phyloP scores from a whole-genome alignment of 2,113 vertebrate species.

The Rhipidura dahli region DNA sequence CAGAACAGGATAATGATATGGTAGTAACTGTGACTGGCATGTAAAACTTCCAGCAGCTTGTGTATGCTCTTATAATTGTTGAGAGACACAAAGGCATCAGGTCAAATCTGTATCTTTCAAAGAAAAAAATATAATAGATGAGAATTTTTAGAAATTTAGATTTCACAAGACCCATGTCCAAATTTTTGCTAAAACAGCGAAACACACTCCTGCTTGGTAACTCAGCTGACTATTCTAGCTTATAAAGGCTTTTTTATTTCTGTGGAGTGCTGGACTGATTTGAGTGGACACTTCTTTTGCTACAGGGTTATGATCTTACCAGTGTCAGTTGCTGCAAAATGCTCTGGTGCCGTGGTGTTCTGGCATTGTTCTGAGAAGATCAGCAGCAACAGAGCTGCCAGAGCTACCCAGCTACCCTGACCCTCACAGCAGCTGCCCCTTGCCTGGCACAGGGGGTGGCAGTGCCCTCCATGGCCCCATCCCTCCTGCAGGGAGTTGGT shows the following conservation, averaged over 20 bases:
- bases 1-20: background rate
- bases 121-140: background rate
- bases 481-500: background rate
- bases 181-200: background rate
- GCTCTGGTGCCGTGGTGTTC: background rate
- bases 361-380: background rate
- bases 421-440: background rate
- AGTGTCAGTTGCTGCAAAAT: too few species aligned
- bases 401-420: background rate
- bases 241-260: background rate
- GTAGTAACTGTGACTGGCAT: background rate
- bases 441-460: background rate
- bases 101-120: background rate
- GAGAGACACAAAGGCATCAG: background rate
- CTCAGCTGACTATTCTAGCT: background rate
- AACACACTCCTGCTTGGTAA: background rate
- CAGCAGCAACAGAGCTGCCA: background rate
- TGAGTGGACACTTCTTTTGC: background rate
- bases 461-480: accelerated
- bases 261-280: background rate
- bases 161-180: background rate
- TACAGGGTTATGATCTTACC: background rate
- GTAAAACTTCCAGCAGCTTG: background rate
- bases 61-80: background rate
- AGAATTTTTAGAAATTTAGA: background rate